These are phyloP conservation scores for Australoheros facetus DNA, from an alignment of 2,797 vertebrate species.

Conservation along the genomic window DNA sequence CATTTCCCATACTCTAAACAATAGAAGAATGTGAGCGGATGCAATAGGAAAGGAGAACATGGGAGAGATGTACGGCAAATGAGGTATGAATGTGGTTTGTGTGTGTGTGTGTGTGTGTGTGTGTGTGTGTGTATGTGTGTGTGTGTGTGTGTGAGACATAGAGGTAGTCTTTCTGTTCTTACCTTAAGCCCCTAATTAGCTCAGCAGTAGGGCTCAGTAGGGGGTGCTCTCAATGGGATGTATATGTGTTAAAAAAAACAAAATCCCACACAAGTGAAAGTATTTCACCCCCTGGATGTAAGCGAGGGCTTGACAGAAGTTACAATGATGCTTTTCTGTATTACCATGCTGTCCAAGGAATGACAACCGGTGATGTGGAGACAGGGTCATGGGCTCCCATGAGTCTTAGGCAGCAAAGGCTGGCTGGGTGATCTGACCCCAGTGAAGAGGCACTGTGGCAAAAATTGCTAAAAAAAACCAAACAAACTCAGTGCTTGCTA, in stretches of 20 bases:
- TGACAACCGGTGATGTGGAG: too few relatives aligned
- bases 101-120: not conserved
- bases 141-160: constrained; percentile 8
- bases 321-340: not conserved
- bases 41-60: constrained; percentile 39
- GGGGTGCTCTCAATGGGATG: constrained; percentile 32
- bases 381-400: too few relatives aligned
- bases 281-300: not conserved
- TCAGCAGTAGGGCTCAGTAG: constrained; percentile 47
- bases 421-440: too few relatives aligned
- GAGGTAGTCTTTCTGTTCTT: constrained; percentile 24
- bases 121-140: not conserved
- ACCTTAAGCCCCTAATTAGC: constrained; percentile 70
- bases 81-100: constrained; percentile 1
- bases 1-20: constrained; percentile 72
- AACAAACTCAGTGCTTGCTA: too few relatives aligned
- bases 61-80: constrained; percentile 37
- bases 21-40: constrained; percentile 63
- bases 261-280: constrained; percentile 2
- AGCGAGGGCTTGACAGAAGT: not conserved
- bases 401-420: too few relatives aligned
- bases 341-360: not conserved
- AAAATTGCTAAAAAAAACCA: too few relatives aligned
- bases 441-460: too few relatives aligned
- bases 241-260: not conserved